Evolutionary conservation across 1,140 invertebrate genomes (phyloP), one percentile per base, ranked within the genome.

Genomic region (Cyphomyrmex costatus): DNA sequence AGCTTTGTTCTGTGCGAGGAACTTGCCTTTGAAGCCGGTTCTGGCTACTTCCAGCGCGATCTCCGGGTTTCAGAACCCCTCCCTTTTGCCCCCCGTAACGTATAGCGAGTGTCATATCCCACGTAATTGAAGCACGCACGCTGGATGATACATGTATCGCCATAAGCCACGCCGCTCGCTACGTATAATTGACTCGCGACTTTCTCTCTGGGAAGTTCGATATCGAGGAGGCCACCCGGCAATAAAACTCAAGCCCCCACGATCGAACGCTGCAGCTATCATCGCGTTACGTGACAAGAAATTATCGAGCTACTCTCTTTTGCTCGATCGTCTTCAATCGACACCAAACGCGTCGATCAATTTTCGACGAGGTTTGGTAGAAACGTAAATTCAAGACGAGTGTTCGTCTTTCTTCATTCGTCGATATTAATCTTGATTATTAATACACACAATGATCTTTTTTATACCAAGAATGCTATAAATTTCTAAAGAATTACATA

Each of bases 181-280:
- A 60, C 46, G 49, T 83, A 76, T 89, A 90, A 90, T 89, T 86
- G 88, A 89, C 89, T 56, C 24, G 79, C 78, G 85, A 90, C 88
- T 90, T 90, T 90, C 89, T 87, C 74, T 58, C 61, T 86, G 46
- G 85, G 85, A 90, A 90, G 78, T 85, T 60, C 66, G 70, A 86
- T 83, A 86, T 74, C 56, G 30, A 65, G 66, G 71, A 49, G 87
- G 56, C 71, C 65, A 89, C 77, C 77, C 61, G 49, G 58, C 19
- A 63, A 58, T 68, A 89, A 60, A 56, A 60, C 30, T n/a, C n/a
- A n/a, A 36, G 49, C 1, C 5, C 14, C 10, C 63, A 16, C 24
- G 61, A 84, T 53, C 66, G 49, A 56, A 16, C 3, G 10, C 27
- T 6, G 24, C 60, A 33, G 6, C 42, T 21, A 60, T 16, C 19